phyloP scores from a whole-genome alignment of 2,797 vertebrate species.

The Protosalanx chinensis region DNA sequence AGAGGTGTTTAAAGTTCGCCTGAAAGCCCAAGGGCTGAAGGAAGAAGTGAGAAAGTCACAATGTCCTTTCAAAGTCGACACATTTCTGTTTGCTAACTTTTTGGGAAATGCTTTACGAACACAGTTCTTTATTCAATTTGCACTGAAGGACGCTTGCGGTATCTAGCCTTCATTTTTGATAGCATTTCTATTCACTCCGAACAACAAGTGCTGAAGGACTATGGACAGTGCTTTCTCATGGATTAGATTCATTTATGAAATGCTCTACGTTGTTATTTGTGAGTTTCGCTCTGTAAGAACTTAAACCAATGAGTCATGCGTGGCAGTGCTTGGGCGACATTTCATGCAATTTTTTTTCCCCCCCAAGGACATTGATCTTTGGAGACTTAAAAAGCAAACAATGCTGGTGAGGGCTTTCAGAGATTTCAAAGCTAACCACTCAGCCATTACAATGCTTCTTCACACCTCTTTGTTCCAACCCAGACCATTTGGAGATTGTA shows the following conservation, averaged over 20 bases:
- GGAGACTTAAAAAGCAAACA: neutral
- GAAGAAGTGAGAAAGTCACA: constrained; percentile 57
- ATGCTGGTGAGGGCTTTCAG: neutral
- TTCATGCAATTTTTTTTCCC: neutral
- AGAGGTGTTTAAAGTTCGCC: constrained; percentile 59
- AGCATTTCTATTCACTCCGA: no score
- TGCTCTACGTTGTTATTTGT: neutral
- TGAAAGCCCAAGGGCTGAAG: constrained; percentile 48
- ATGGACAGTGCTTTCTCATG: no score
- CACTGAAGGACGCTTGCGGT: neutral
- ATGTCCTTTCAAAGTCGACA: constrained; percentile 52
- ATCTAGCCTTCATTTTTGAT: neutral
- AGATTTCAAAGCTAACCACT: neutral
- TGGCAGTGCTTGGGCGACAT: neutral
- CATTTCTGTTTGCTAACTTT: constrained; percentile 15
- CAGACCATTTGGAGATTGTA: neutral
- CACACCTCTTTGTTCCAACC: neutral
- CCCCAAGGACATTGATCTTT: neutral
- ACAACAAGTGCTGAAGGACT: no score
- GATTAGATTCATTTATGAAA: neutral
- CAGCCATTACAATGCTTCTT: neutral
- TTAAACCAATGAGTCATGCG: no score
- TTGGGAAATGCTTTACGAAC: neutral
- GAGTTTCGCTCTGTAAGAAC: no score
- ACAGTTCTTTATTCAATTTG: neutral